Conservation (phyloP, 2,888 invertebrate genomes). For the Caenorhabditis becei region DNA sequence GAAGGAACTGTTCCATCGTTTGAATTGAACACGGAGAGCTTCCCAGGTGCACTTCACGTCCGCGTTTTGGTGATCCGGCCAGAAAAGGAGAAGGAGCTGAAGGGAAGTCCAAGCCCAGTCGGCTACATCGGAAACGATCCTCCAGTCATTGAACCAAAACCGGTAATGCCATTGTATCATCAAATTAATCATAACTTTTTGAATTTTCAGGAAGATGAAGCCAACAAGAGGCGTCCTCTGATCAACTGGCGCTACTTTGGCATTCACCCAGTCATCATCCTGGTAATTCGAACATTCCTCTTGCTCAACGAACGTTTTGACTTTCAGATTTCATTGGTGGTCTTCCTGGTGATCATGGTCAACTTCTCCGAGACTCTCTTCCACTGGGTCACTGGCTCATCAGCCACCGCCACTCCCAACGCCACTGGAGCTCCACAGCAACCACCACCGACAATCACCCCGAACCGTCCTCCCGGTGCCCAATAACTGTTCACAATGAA, state of each 20-base stretch:
- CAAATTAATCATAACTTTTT: background rate
- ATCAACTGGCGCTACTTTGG: background rate
- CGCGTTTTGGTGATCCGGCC: conserved; percentile 57
- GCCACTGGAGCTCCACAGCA: background rate
- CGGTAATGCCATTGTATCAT: no score
- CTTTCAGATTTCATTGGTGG: background rate
- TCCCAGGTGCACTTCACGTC: conserved; percentile 56
- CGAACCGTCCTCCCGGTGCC: background rate
- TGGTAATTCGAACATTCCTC: background rate
- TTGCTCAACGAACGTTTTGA: background rate
- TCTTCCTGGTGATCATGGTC: conserved; percentile 6
- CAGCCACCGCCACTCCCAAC: background rate
- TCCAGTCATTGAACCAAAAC: background rate
- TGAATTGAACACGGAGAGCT: conserved; percentile 85
- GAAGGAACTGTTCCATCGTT: conserved; percentile 83
- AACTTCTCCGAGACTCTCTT: conserved; percentile 21
- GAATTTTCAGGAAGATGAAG: background rate
- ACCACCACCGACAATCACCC: background rate
- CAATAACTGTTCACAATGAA: background rate
- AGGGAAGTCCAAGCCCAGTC: conserved; percentile 60
- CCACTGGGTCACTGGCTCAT: conserved; percentile 6
- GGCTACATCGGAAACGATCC: conserved; percentile 58
- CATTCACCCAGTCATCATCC: background rate
- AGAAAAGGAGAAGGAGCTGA: conserved; percentile 40
- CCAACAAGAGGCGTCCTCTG: background rate